Evolutionary conservation across 2,113 vertebrate species (phyloP), one percentile per base, ranked within the genome.

Genomic region (Dromaius novaehollandiae): DNA sequence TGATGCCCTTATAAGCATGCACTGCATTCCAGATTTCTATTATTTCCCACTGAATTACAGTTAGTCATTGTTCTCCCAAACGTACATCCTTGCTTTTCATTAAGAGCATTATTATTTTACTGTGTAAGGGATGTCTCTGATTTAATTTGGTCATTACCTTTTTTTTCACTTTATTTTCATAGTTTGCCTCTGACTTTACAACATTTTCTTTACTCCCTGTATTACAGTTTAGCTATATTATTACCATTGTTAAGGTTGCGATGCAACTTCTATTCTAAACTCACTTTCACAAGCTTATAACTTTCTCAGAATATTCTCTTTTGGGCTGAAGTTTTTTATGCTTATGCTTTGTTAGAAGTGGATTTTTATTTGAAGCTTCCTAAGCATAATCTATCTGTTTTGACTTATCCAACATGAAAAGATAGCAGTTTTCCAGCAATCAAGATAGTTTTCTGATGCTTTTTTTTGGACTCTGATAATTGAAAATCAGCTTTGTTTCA

Each of bases 401-500:
- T 80, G 46, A 91, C 58, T 88, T 85, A 91, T 79, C n/a, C 50
- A 89, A 77, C 84, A 88, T 95, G 78, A 96, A 97, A 97, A 90
- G 91, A 83, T 11, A 90, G 70, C 66, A 78, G 48, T 77, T 92
- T 86, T 95, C 34, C 61, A 92, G 76, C 94, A 95, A 95, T 90
- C 80, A 96, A 91, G 73, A 81, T 48, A 81, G 42, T 77, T 85
- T 93, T 86, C 34, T 76, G 74, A 84, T 66, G 64, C 28, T 92
- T 91, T 94, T 94, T 93, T 96, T 89, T 30, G 18, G 44, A 88
- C 50, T 89, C 82, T 95, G 81, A 95, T 97, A 97, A 96, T 82
- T 96, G 95, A 95, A 96, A 94, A 95, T 90, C 84, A 92, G 66
- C 93, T 96, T 96, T 96, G 90, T 95, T 97, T 97, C 86, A 81